A percentile compares a stretch with the other conserved stretches of the same genome.
phyloP scores from a whole-genome alignment of 2,797 vertebrate genomes.

The Melanotaenia parkinsoni region DNA sequence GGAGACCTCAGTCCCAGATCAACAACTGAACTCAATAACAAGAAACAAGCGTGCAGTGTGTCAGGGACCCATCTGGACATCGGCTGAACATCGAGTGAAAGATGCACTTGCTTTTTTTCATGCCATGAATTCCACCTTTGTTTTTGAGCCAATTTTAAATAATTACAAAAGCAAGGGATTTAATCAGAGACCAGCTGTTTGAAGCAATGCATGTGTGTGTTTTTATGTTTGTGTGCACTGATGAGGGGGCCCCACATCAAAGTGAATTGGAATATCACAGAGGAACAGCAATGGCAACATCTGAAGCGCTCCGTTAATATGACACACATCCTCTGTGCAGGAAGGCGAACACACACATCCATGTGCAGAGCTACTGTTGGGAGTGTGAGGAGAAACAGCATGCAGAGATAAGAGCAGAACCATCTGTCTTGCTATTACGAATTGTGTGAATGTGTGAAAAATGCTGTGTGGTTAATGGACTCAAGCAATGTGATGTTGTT shows the following conservation, averaged over 20 bases:
- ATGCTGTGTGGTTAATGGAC: constrained; percentile 61
- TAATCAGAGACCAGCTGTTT: constrained; percentile 77
- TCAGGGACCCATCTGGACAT: constrained; percentile 74
- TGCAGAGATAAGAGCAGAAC: constrained; percentile 56
- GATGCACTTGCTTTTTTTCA: constrained; percentile 55
- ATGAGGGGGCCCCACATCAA: constrained; percentile 70
- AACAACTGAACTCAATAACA: constrained; percentile 61
- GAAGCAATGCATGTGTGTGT: constrained; percentile 49
- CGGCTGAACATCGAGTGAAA: constrained; percentile 55
- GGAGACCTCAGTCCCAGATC: constrained; percentile 58
- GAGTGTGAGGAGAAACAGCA: constrained; percentile 44
- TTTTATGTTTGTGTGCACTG: constrained; percentile 51
- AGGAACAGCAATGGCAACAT: constrained; percentile 59
- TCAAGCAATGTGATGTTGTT: constrained; percentile 55
- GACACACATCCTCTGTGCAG: constrained; percentile 11
- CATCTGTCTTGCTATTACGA: constrained; percentile 69
- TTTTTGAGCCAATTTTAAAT: constrained; percentile 77
- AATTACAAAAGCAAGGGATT: constrained; percentile 80
- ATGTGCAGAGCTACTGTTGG: constrained; percentile 25
- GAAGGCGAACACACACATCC: not conserved
- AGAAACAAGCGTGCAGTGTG: constrained; percentile 66
- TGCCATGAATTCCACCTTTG: constrained; percentile 73
- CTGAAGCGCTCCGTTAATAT: constrained; percentile 60
- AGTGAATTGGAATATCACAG: constrained; percentile 74
- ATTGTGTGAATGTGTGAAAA: constrained; percentile 50